Evolutionary conservation across 2,113 vertebrate genomes (phyloP).

Genomic region (Poecilia latipinna): DNA sequence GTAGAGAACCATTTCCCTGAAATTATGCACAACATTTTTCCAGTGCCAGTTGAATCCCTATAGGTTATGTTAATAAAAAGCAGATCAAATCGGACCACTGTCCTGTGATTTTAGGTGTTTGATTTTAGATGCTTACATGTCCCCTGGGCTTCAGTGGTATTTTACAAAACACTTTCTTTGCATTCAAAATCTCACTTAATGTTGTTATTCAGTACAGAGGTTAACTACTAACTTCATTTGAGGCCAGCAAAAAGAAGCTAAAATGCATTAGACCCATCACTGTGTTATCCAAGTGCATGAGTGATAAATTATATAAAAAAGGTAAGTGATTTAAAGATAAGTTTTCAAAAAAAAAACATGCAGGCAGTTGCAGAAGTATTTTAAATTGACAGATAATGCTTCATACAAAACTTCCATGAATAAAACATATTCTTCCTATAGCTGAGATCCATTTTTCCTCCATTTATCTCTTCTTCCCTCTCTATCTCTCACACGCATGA

Average conservation of each 20-base stretch:
- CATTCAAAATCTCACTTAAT: slow-evolving; percentile 29
- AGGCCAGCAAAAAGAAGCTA: slow-evolving; percentile 51
- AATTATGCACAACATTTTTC: slow-evolving; percentile 9
- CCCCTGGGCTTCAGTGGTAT: slow-evolving; percentile 16
- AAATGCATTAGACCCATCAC: slow-evolving; percentile 44
- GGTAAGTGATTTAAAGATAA: slow-evolving; percentile 73
- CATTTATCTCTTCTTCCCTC: slow-evolving; percentile 55
- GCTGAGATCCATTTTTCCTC: slow-evolving; percentile 69
- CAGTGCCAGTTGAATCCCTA: slow-evolving; percentile 16
- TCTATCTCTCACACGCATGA: slow-evolving; percentile 78
- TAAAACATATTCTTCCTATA: slow-evolving; percentile 78
- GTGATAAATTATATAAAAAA: slow-evolving; percentile 57
- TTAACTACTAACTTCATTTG: slow-evolving; percentile 60
- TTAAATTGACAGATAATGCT: slow-evolving; percentile 78
- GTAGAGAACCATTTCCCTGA: neutral
- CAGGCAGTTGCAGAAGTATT: slow-evolving; percentile 59
- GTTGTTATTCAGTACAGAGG: neutral
- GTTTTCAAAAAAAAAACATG: slow-evolving; percentile 61
- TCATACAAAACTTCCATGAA: slow-evolving; percentile 82
- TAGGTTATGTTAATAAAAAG: slow-evolving; percentile 32
- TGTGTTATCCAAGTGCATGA: slow-evolving; percentile 32
- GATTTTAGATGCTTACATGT: slow-evolving; percentile 12
- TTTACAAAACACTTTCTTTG: slow-evolving; percentile 22
- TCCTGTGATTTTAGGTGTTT: slow-evolving; percentile 34
- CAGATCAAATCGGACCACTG: slow-evolving; percentile 24